Percentiles rank a stretch among this genome's conserved stretches.
These are phyloP conservation scores for Sinelater perroti DNA, from an alignment of 2,888 invertebrate genomes.

Conservation along the genomic window DNA sequence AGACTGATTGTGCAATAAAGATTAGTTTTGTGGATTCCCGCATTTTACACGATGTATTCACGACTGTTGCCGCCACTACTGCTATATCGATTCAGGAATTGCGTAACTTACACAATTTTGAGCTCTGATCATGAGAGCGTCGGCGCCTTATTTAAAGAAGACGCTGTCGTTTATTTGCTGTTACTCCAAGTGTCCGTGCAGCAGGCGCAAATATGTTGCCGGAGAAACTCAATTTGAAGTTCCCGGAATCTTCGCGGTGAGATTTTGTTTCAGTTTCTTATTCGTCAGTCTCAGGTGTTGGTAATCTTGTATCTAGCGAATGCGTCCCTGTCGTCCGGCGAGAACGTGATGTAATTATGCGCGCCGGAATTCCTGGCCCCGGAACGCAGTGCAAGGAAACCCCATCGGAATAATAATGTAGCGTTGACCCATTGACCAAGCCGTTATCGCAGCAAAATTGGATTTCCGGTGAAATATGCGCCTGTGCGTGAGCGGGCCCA, in stretches of 20 bases:
- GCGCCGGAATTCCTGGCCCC: constrained; percentile 11
- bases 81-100: too few species aligned
- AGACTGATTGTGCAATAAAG: too few species aligned
- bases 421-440: constrained; percentile 23
- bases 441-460: constrained; percentile 16
- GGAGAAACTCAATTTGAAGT: constrained; percentile 21
- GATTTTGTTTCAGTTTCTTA: constrained; percentile 20
- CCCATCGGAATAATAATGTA: constrained; percentile 13
- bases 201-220: constrained; percentile 12
- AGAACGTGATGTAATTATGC: constrained; percentile 33
- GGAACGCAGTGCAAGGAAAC: constrained; percentile 8
- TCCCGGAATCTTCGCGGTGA: constrained; percentile 3
- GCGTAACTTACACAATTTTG: too few species aligned
- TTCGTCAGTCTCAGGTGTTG: constrained; percentile 29
- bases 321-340: constrained; percentile 29
- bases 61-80: too few species aligned
- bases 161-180: constrained; percentile 2
- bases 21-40: too few species aligned
- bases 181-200: constrained; percentile 9
- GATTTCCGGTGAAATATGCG: constrained; percentile 11
- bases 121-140: too few species aligned
- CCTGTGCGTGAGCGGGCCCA: background rate
- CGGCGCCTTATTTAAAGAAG: constrained; percentile 2
- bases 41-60: too few species aligned
- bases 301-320: constrained; percentile 28